Conservation (phyloP, 2,888 invertebrate genomes). For the Tridacna crocea region DNA sequence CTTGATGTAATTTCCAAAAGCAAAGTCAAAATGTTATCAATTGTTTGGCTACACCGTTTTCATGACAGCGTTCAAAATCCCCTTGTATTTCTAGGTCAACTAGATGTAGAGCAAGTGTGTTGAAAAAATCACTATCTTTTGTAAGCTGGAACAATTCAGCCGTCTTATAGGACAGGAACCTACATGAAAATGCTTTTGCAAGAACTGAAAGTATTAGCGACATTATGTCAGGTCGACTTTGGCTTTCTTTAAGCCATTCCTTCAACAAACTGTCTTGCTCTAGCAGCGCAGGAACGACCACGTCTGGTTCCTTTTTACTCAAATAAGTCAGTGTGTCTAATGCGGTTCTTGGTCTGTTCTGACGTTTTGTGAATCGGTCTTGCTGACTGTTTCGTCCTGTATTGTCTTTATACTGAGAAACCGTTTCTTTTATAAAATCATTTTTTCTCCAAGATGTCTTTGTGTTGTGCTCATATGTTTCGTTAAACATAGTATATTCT, state of each 20-base stretch:
- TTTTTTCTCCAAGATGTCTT: too few species aligned
- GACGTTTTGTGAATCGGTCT: background rate
- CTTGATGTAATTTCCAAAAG: conserved; percentile 14
- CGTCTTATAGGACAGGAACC: background rate
- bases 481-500: too few species aligned
- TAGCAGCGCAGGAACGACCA: background rate
- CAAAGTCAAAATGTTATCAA: conserved; percentile 15
- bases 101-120: conserved; percentile 4
- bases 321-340: background rate
- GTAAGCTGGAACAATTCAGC: background rate
- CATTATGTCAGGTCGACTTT: background rate
- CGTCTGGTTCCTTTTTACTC: background rate
- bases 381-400: too few species aligned
- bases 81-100: conserved; percentile 5
- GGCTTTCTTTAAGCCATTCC: background rate
- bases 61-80: background rate
- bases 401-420: too few species aligned
- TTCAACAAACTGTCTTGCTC: background rate
- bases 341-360: background rate
- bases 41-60: background rate
- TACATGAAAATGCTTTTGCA: conserved; percentile 4
- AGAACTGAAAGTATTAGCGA: background rate
- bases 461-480: too few species aligned
- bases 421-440: too few species aligned
- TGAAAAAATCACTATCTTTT: conserved; percentile 2